Evolutionary conservation across 1,140 invertebrate species (phyloP).

Genomic region (Mya arenaria): DNA sequence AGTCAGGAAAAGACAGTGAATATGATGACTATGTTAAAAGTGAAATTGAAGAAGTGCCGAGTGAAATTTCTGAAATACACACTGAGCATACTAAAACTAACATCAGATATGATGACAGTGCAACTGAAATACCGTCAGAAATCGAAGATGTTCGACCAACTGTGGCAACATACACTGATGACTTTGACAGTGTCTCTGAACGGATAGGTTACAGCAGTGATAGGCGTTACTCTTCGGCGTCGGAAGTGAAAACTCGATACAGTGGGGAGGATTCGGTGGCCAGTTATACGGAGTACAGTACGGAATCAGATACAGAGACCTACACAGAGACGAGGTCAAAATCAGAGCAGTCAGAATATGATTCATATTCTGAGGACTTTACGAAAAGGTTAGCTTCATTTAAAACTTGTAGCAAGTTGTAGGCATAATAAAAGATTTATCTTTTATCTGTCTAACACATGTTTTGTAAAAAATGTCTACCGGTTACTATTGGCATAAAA

Average conservation of each 20-base stretch:
- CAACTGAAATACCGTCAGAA: constrained; percentile 52
- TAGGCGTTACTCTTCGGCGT: constrained; percentile 37
- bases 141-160: constrained; percentile 20
- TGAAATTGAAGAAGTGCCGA: constrained; percentile 35
- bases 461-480: no score
- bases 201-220: constrained; percentile 55
- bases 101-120: no score
- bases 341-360: constrained; percentile 36
- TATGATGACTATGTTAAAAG: constrained; percentile 42
- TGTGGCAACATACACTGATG: constrained; percentile 58
- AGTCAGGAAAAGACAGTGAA: constrained; percentile 32
- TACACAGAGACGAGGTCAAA: not conserved
- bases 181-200: constrained; percentile 69
- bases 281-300: constrained; percentile 63
- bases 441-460: no score
- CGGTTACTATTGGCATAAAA: no score
- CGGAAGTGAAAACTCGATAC: constrained; percentile 55
- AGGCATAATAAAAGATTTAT: no score
- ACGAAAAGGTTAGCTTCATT: constrained; percentile 53
- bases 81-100: no score
- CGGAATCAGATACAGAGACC: constrained; percentile 42
- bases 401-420: no score
- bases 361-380: constrained; percentile 51
- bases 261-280: constrained; percentile 59
- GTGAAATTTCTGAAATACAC: constrained; percentile 47